These are phyloP conservation scores for Romanogobio albipinnatus DNA, from an alignment of 2,113 vertebrate species.

Conservation along the genomic window DNA sequence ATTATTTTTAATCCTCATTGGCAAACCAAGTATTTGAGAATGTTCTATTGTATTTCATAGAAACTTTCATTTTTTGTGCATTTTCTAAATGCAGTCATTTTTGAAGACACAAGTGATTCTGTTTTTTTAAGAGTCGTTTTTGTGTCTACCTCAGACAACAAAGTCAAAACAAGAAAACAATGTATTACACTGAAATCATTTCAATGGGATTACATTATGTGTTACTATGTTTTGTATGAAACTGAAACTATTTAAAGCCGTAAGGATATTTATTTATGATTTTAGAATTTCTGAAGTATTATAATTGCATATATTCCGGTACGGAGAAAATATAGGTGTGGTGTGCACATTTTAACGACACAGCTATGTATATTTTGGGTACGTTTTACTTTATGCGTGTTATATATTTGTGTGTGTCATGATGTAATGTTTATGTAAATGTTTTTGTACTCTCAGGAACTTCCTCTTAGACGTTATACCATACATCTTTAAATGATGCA, in stretches of 20 bases:
- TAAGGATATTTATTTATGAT: slow-evolving; percentile 45
- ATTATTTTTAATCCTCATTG: neutral
- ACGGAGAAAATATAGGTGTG: slow-evolving; percentile 39
- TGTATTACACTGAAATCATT: slow-evolving; percentile 13
- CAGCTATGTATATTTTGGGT: slow-evolving; percentile 12
- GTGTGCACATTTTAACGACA: slow-evolving; percentile 44
- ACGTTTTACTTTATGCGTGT: neutral
- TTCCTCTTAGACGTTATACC: neutral
- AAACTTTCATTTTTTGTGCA: neutral
- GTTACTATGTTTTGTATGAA: slow-evolving; percentile 29
- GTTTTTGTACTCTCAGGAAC: slow-evolving; percentile 49
- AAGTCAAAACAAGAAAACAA: neutral
- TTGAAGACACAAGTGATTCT: neutral
- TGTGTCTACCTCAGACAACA: slow-evolving; percentile 21
- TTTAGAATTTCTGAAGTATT: slow-evolving; percentile 2
- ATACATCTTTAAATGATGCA: slow-evolving; percentile 30
- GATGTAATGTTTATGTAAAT: slow-evolving; percentile 1
- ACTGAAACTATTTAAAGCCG: slow-evolving; percentile 30
- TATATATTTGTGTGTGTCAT: neutral
- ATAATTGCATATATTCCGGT: slow-evolving; percentile 39
- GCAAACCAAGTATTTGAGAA: neutral
- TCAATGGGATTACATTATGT: neutral
- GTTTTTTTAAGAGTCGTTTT: neutral
- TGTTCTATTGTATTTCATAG: neutral
- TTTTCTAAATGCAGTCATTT: neutral